A percentile compares a stretch with the other conserved stretches of the same genome.
These are phyloP conservation scores for Catocala nupta DNA, from an alignment of 2,888 invertebrate species.

Conservation along the genomic window DNA sequence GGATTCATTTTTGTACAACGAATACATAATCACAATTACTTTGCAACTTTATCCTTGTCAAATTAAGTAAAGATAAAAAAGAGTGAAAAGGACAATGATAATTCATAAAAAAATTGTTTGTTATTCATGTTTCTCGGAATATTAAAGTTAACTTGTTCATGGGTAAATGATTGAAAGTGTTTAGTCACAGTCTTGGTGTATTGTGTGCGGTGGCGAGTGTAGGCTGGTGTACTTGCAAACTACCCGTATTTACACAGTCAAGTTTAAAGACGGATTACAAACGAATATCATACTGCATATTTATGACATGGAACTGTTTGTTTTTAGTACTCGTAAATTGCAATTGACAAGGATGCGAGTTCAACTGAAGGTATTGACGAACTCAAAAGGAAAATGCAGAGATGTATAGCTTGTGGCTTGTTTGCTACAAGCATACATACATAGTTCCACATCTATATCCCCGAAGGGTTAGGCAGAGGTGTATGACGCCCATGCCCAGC, in stretches of 20 bases:
- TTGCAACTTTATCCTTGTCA: conserved; percentile 49
- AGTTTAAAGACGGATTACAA: neutral
- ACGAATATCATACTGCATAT: no score
- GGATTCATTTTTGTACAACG: conserved; percentile 9
- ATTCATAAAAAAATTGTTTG: conserved; percentile 42
- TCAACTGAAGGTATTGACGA: no score
- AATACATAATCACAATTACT: conserved; percentile 34
- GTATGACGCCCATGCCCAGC: no score
- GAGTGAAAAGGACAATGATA: conserved; percentile 24
- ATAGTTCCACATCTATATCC: no score
- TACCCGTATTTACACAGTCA: neutral
- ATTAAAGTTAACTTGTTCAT: conserved; percentile 38
- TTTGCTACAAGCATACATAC: no score
- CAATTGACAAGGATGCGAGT: no score
- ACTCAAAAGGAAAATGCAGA: no score
- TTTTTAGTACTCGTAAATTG: no score
- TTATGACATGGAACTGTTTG: no score
- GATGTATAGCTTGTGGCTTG: no score
- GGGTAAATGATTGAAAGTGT: conserved; percentile 38
- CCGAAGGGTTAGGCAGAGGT: no score
- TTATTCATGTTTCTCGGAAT: conserved; percentile 54
- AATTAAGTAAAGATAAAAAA: conserved; percentile 43
- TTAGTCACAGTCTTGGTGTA: conserved; percentile 35
- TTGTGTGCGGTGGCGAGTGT: conserved; percentile 21
- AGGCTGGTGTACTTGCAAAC: conserved; percentile 8